A percentile compares a stretch with the other conserved stretches of the same genome.
These are phyloP conservation scores for Epinotia bilunana DNA, from an alignment of 2,888 invertebrate genomes.

Conservation along the genomic window DNA sequence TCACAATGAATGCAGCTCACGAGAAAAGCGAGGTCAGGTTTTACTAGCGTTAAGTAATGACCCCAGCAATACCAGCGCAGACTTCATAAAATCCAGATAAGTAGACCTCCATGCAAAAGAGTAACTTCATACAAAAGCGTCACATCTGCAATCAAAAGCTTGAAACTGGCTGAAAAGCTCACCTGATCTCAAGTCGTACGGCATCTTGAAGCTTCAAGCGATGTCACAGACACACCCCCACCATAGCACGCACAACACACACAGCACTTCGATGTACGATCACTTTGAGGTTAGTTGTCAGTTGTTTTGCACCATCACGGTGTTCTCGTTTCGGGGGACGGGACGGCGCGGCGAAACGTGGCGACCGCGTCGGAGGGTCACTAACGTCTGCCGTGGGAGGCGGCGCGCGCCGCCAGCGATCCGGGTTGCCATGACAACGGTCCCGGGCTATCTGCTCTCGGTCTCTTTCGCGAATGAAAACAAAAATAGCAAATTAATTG, in stretches of 20 bases:
- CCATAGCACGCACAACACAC: conserved; percentile 66
- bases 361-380: conserved; percentile 71
- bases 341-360: conserved; percentile 66
- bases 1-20: conserved; percentile 23
- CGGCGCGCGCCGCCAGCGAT: conserved; percentile 82
- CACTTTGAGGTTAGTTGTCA: conserved; percentile 55
- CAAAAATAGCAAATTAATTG: conserved; percentile 83
- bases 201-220: conserved; percentile 77
- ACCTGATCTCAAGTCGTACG: conserved; percentile 82
- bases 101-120: conserved; percentile 8
- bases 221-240: conserved; percentile 72
- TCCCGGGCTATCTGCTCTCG: conserved; percentile 76
- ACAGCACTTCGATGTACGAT: conserved; percentile 55
- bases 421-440: conserved; percentile 75
- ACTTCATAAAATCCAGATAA: conserved; percentile 37
- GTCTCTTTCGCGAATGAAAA: conserved; percentile 74
- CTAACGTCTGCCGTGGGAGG: conserved; percentile 70
- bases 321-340: conserved; percentile 66
- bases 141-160: conserved; percentile 39
- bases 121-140: conserved; percentile 22
- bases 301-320: conserved; percentile 64
- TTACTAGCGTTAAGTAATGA: conserved; percentile 44
- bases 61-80: conserved; percentile 31
- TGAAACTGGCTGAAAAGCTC: conserved; percentile 60
- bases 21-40: conserved; percentile 36